These are phyloP conservation scores for Urocitellus parryii DNA, from an alignment of 2,113 vertebrate genomes.

Conservation along the genomic window DNA sequence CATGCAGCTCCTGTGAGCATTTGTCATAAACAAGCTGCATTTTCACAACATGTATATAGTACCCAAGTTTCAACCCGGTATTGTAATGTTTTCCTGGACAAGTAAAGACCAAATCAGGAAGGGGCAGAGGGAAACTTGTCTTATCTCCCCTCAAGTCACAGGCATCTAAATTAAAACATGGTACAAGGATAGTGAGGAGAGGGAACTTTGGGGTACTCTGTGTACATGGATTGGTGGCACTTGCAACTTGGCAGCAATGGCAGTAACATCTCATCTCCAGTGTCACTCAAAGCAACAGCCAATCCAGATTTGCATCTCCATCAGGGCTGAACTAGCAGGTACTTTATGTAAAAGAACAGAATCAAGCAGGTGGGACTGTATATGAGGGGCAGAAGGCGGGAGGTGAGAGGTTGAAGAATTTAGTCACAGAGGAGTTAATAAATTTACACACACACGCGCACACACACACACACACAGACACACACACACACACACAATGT, in stretches of 20 bases:
- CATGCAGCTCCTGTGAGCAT: neutral
- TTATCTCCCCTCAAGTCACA: rapidly evolving
- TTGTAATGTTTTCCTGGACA: neutral
- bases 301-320: neutral
- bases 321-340: neutral
- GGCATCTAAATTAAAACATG: neutral
- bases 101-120: neutral
- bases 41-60: neutral
- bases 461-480: too few relatives aligned
- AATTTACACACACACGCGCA: neutral
- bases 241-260: neutral
- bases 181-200: rapidly evolving
- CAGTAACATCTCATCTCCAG: neutral
- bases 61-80: too few relatives aligned
- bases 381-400: rapidly evolving
- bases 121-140: neutral
- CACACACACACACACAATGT: too few relatives aligned
- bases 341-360: rapidly evolving
- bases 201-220: neutral
- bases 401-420: neutral
- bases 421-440: neutral
- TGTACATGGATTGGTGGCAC: too few relatives aligned
- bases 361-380: rapidly evolving
- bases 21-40: neutral
- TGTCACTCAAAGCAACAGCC: rapidly evolving